phyloP scores from a whole-genome alignment of 2,113 vertebrate species.

The Tragelaphus buxtoni region DNA sequence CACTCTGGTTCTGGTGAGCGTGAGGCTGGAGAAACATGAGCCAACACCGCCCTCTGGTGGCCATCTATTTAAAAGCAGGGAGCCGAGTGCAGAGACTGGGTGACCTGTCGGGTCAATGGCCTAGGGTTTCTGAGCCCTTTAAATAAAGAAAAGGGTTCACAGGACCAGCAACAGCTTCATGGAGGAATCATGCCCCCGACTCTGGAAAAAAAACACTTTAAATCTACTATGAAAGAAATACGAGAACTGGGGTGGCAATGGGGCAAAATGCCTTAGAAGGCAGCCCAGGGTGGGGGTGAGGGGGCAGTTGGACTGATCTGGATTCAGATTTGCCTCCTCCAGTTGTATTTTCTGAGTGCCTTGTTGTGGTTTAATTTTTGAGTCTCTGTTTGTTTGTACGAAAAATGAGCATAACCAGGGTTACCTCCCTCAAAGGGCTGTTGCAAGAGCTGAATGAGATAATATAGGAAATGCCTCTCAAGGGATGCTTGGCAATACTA shows the following conservation, averaged over 20 bases:
- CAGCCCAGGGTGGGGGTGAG: neutral
- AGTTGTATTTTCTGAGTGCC: neutral
- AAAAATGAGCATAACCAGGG: no score
- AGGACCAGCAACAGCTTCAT: neutral
- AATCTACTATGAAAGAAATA: no score
- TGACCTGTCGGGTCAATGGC: neutral
- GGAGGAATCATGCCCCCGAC: neutral
- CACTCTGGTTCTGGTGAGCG: accelerated
- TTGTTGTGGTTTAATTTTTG: neutral
- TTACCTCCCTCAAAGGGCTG: neutral
- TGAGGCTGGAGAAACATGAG: neutral
- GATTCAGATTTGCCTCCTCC: neutral
- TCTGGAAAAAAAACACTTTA: neutral
- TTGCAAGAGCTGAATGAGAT: neutral
- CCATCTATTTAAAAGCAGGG: neutral
- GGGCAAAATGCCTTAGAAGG: neutral
- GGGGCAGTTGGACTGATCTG: neutral
- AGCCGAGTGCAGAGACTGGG: accelerated
- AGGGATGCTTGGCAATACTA: accelerated
- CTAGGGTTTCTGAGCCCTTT: neutral
- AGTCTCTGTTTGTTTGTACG: neutral
- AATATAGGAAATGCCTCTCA: neutral
- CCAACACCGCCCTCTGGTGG: constrained; percentile 44
- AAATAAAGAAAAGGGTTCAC: neutral
- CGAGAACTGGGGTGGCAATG: neutral